Base-by-base conservation (phyloP, 2,888 invertebrate genomes). In the Andrena hattorfiana region DNA sequence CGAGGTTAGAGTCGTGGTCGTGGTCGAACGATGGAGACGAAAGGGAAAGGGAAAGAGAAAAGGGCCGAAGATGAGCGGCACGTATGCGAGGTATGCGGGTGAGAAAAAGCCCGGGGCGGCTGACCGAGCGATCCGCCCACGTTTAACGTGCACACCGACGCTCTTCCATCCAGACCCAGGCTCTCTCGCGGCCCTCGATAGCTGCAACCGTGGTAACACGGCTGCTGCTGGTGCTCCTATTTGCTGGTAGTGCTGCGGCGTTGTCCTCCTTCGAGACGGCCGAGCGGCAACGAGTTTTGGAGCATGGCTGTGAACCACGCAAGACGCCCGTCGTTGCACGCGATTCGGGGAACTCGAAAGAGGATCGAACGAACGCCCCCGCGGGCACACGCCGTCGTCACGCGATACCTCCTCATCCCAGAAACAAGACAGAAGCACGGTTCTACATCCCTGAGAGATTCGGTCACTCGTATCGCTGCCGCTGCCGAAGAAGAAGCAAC, bases 341-440 rank as follows among this genome's bases (percentile, higher is more conserved):
- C 75, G 64, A 82, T 74, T 75, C 81, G 56, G 49, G 2, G 66
- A 70, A 83, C 73, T 77, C 76, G 64, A 83, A 81, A 86, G 59
- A 70, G 60, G 30, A 48, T 70, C 42, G 70, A 60, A 30, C 85
- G 87, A 89, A 89, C 93, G 87, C 92, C 93, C 93, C 93, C 93
- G 93, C 93, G 93, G 93, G 93, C 93, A 91, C 93, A 93, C 92
- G 93, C 92, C 91, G 77, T 84, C 87, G 90, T 93, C 93, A 92
- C 93, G 93, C 93, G 86, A 93, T 26, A 35, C 64, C 62, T 26
- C 60, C 49, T 30, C 32, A 28, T 3, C 48, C 4, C 60, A 16
- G 48, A 13, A 28, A n/a, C 48, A 1, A 30, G 30, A 30, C 49
- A 49, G 49, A 8, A 60, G 23, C 62, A 42, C 42, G 42, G 42